phyloP scores from a whole-genome alignment of 2,113 vertebrate species.

The Anthoscopus minutus region DNA sequence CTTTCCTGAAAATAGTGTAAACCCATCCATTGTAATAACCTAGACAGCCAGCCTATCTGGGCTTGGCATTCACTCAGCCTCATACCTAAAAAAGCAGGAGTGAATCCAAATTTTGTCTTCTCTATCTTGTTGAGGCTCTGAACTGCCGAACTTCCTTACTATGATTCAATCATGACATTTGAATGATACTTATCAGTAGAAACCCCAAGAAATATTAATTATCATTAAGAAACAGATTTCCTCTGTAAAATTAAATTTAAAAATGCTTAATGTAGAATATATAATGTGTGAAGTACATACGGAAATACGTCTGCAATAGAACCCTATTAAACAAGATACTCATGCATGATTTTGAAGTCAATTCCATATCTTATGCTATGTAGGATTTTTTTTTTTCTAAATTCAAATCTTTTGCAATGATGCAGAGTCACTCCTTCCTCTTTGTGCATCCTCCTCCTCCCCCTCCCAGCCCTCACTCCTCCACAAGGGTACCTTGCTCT shows the following conservation, averaged over 20 bases:
- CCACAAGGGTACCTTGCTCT: neutral
- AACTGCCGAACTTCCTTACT: neutral
- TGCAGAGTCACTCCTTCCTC: neutral
- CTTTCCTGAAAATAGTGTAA: neutral
- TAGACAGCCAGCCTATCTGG: neutral
- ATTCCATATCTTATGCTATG: neutral
- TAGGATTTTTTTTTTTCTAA: neutral
- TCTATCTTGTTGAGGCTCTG: neutral
- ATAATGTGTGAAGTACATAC: neutral
- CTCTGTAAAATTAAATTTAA: neutral
- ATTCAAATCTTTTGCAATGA: neutral
- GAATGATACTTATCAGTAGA: neutral
- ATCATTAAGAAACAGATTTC: neutral
- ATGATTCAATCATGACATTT: neutral
- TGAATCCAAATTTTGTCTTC: neutral
- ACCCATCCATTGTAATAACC: slow-evolving; percentile 14
- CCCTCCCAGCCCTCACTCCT: neutral
- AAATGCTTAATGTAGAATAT: neutral
- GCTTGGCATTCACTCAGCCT: neutral
- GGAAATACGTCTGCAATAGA: neutral
- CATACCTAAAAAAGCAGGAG: neutral
- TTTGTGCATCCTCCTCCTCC: neutral
- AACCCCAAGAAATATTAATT: neutral
- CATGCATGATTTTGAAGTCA: neutral
- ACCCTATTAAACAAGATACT: neutral